Evolutionary conservation across 2,113 vertebrate genomes (phyloP).

Genomic region (Pelodiscus sinensis): DNA sequence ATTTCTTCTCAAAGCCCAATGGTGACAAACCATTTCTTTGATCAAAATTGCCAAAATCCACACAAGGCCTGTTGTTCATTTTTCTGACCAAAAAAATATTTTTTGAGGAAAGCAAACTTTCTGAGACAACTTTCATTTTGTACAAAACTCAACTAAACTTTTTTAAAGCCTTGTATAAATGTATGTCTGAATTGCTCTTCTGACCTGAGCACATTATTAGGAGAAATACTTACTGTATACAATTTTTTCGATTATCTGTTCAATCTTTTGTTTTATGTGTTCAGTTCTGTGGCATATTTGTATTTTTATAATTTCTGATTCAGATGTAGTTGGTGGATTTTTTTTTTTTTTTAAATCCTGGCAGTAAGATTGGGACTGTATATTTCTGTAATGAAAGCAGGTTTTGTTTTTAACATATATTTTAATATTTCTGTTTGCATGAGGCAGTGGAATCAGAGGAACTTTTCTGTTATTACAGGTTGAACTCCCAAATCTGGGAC

Average conservation of each 20-base stretch:
- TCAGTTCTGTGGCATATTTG: background rate
- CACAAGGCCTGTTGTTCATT: too few relatives aligned
- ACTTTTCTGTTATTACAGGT: background rate
- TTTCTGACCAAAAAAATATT: too few relatives aligned
- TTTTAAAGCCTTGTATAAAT: background rate
- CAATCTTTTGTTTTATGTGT: background rate
- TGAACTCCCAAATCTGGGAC: too few relatives aligned
- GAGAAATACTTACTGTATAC: background rate
- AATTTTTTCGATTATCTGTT: background rate
- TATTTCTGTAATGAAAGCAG: background rate
- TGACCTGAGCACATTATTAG: background rate
- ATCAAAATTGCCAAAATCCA: too few relatives aligned
- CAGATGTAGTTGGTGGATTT: rapidly evolving
- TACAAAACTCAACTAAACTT: background rate
- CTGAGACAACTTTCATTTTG: too few relatives aligned
- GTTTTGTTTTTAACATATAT: background rate
- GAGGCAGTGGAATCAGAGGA: too few relatives aligned
- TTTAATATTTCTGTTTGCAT: background rate
- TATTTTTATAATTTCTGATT: background rate
- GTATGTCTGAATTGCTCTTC: background rate
- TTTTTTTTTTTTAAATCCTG: background rate
- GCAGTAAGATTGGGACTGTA: background rate
- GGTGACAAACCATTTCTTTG: too few relatives aligned
- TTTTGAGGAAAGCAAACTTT: too few relatives aligned
- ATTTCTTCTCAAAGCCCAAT: too few relatives aligned